phyloP scores from a whole-genome alignment of 2,113 vertebrate genomes.

The Galeopterus variegatus region DNA sequence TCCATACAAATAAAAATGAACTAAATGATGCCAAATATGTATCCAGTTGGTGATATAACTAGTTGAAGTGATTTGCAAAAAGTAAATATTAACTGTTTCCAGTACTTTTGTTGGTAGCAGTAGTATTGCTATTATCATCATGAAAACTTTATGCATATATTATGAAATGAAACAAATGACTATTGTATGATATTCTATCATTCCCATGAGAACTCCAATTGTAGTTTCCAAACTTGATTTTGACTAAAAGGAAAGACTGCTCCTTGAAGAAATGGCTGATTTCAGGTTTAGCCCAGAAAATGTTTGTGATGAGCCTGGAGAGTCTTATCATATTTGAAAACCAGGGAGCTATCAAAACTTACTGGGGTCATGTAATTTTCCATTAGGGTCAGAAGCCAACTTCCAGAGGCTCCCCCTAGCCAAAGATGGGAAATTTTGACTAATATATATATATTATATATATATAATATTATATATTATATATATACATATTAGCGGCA shows the following conservation, averaged over 20 bases:
- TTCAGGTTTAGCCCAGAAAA: background rate
- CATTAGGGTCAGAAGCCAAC: background rate
- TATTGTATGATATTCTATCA: background rate
- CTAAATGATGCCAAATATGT: background rate
- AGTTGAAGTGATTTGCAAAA: background rate
- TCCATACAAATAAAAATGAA: background rate
- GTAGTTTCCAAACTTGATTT: background rate
- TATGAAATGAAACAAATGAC: background rate
- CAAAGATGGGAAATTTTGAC: background rate
- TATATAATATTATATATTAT: too few species aligned
- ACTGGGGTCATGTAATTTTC: background rate
- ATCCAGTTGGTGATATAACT: background rate
- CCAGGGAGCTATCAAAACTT: background rate
- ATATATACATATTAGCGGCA: too few species aligned
- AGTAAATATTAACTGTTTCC: background rate
- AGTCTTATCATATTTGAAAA: background rate
- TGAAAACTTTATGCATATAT: background rate
- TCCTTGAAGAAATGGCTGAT: background rate
- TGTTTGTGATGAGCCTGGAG: background rate
- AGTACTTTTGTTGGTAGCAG: background rate
- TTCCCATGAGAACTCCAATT: background rate
- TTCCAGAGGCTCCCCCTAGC: background rate
- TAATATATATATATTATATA: too few species aligned
- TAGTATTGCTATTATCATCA: background rate
- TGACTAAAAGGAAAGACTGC: background rate